Conservation (phyloP, 1,140 invertebrate genomes). For the Liolophura sinensis region DNA sequence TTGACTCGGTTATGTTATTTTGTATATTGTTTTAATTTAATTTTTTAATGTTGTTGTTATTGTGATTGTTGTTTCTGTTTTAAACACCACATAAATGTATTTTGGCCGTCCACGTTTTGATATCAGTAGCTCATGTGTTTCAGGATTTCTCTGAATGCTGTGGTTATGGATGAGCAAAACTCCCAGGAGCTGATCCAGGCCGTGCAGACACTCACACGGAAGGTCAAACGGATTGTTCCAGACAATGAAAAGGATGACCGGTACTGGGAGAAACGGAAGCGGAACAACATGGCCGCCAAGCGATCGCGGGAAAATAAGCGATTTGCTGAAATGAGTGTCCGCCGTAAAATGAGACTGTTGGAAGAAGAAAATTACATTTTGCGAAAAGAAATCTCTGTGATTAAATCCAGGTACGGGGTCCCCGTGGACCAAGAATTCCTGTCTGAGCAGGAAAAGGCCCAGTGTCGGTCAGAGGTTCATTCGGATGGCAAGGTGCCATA, state of each 20-base stretch:
- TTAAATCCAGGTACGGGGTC: conserved; percentile 90
- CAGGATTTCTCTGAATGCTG: too few species aligned
- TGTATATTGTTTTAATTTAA: too few species aligned
- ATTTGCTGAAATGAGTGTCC: conserved; percentile 48
- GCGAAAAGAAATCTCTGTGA: conserved; percentile 86
- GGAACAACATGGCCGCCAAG: conserved; percentile 94
- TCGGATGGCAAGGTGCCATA: too few species aligned
- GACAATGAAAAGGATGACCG: conserved; percentile 95
- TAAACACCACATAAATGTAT: too few species aligned
- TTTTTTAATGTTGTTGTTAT: too few species aligned
- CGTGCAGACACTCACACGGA: neutral
- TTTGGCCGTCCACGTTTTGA: too few species aligned
- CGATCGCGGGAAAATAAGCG: conserved; percentile 89
- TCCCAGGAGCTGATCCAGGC: too few species aligned
- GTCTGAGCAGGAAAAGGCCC: conserved; percentile 18
- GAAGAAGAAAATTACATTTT: conserved; percentile 88
- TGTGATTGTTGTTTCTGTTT: too few species aligned
- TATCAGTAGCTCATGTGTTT: too few species aligned
- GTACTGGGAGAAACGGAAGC: conserved; percentile 90
- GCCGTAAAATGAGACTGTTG: conserved; percentile 63
- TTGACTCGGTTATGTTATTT: too few species aligned
- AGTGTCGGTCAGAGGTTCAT: conserved; percentile 8
- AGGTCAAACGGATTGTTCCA: conserved; percentile 67
- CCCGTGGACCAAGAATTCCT: conserved; percentile 23
- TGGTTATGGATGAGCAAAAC: too few species aligned